Evolutionary conservation across 2,113 vertebrate genomes (phyloP), one percentile per base, ranked within the genome.

Genomic region (Sturnira hondurensis): DNA sequence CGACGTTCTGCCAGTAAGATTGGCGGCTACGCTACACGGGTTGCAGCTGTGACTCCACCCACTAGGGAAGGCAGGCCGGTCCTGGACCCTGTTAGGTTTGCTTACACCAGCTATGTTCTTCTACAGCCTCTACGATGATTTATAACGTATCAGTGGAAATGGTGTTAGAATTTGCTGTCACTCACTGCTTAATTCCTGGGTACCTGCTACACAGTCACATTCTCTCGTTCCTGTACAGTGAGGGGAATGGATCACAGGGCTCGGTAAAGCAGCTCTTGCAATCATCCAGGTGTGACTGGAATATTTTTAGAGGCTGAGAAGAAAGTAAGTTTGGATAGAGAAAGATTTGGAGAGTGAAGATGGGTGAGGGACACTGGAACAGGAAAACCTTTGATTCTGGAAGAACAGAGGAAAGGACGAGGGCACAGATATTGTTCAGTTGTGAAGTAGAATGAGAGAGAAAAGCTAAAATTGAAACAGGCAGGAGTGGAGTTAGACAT

Each of bases 11-110:
- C 11, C 5, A n/a, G 56, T 7, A 19, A 28, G 67, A 68, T 7
- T 12, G 47, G 38, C 63, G 7, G 33, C 28, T 61, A 28, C 7
- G 2, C 0, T 0, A 3, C 4, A 5, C 0, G 8, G 12, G 76
- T 33, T 10, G 19, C 50, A 50, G 41, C n/a, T 2, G 4, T 9
- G 12, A 33, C 12, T 3, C 26, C 33, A 28, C 20, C 41, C 28
- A 7, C n/a, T 36, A 14, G 90, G 24, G 63, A 4, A n/a, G 6
- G 54, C 0, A 0, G 28, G 45, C 36, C 38, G 2, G 2, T 5
- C 54, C 12, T 1, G 38, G 71, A 15, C 20, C 9, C 19, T 16
- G 28, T 8, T 9, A 43, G 52, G 54, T 8, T 56, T 3, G 26
- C 33, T 28, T 1, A 13, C 13, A 2, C 2, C 1, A 7, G 33